Evolutionary conservation across 2,888 invertebrate genomes (phyloP).

Genomic region (Chrysopilus asiliformis): DNA sequence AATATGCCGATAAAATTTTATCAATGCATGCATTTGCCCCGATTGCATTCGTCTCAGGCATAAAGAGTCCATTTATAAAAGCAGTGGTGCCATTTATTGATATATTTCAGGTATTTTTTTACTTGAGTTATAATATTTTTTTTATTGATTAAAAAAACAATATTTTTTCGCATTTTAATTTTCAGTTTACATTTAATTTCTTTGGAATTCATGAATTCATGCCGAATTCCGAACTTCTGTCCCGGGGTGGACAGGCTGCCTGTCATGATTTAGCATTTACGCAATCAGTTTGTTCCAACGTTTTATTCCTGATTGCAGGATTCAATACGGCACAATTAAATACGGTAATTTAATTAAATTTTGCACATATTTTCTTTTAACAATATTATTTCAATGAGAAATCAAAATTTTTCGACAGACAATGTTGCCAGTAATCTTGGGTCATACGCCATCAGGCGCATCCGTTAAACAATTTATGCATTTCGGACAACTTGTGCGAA

Average conservation of each 20-base stretch:
- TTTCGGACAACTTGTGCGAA: constrained; percentile 35
- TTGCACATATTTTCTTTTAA: neutral
- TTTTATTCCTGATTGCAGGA: constrained; percentile 20
- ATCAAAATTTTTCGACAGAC: constrained; percentile 22
- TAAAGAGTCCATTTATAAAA: constrained; percentile 9
- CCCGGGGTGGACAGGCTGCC: constrained; percentile 33
- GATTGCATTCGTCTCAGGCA: constrained; percentile 23
- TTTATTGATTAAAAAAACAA: too few species aligned
- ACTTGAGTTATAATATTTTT: too few species aligned
- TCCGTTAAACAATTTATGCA: constrained; percentile 39
- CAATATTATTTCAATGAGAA: neutral
- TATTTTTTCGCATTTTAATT: neutral
- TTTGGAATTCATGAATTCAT: constrained; percentile 40
- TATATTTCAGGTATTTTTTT: constrained; percentile 8
- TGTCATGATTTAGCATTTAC: constrained; percentile 26
- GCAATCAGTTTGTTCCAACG: constrained; percentile 11
- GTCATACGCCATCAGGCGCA: constrained; percentile 43
- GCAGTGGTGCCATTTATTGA: constrained; percentile 7
- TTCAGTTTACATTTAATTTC: neutral
- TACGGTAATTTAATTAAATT: constrained; percentile 20
- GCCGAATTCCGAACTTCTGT: constrained; percentile 39
- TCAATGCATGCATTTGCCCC: constrained; percentile 29
- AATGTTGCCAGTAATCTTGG: constrained; percentile 43
- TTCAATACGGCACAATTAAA: constrained; percentile 30
- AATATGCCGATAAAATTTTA: constrained; percentile 30